phyloP scores from a whole-genome alignment of 2,888 invertebrate species.

The Choristoneura rosaceana region DNA sequence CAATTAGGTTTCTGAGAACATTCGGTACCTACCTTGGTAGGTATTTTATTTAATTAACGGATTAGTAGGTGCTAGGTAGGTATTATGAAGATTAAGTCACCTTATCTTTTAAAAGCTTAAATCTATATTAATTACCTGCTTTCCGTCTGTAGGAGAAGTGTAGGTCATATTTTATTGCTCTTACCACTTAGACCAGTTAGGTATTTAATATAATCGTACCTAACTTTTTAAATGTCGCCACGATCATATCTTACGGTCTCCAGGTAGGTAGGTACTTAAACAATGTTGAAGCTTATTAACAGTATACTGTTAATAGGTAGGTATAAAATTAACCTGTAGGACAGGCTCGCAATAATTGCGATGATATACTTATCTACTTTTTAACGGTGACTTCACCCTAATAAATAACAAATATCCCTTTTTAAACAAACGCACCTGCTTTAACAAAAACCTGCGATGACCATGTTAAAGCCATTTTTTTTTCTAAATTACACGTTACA shows the following conservation, averaged over 20 bases:
- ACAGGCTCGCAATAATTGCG: conserved; percentile 70
- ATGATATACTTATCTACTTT: conserved; percentile 73
- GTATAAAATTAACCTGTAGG: conserved; percentile 62
- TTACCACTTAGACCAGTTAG: neutral
- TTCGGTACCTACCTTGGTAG: too few relatives aligned
- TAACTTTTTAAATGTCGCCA: conserved; percentile 14
- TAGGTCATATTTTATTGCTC: conserved; percentile 33
- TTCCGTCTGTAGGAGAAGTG: conserved; percentile 32
- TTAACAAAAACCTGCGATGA: conserved; percentile 65
- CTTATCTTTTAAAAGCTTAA: conserved; percentile 27
- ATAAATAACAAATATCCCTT: conserved; percentile 64
- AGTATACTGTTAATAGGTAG: conserved; percentile 55
- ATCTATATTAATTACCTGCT: conserved; percentile 19
- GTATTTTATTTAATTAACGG: neutral
- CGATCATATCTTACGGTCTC: conserved; percentile 14
- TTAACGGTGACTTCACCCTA: conserved; percentile 60
- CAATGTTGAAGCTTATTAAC: conserved; percentile 33
- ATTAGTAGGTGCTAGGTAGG: neutral
- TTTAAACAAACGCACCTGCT: conserved; percentile 74
- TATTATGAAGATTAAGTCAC: conserved; percentile 16
- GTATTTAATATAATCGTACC: neutral
- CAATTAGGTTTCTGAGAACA: too few relatives aligned
- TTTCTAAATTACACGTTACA: conserved; percentile 54
- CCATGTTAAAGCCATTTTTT: conserved; percentile 62
- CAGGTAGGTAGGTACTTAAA: neutral